phyloP scores from a whole-genome alignment of 2,113 vertebrate species.

The Ahaetulla prasina region DNA sequence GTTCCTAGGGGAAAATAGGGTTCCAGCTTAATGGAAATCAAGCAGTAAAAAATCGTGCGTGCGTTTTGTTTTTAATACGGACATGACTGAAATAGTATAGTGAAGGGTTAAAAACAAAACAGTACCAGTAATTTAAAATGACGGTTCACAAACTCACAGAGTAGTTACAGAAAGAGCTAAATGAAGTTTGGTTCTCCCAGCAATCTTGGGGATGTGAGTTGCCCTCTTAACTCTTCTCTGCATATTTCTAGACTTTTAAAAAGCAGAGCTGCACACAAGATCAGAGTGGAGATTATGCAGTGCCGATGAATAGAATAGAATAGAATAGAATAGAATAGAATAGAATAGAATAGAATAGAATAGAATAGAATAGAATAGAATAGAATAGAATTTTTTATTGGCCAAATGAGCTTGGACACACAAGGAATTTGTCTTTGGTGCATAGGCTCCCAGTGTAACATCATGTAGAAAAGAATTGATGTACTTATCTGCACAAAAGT shows the following conservation, averaged over 20 bases:
- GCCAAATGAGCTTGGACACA: too few relatives aligned
- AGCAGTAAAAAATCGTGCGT: not conserved
- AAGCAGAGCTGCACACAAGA: not conserved
- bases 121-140: not conserved
- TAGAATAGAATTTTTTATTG: too few relatives aligned
- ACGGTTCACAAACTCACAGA: not conserved
- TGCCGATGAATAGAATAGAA: too few relatives aligned
- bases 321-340: too few relatives aligned
- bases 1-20: not conserved
- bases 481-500: not conserved
- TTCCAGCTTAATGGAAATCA: not conserved
- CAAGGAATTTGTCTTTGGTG: too few relatives aligned
- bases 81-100: not conserved
- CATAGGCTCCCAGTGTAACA: too few relatives aligned
- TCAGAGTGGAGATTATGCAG: not conserved
- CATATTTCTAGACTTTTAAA: not conserved
- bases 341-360: too few relatives aligned
- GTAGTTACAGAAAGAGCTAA: not conserved
- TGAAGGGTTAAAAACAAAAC: not conserved
- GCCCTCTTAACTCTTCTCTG: not conserved
- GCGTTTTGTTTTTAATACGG: not conserved
- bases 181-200: not conserved
- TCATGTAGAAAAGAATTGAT: not conserved
- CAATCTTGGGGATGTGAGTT: not conserved
- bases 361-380: too few relatives aligned